Base-by-base conservation (phyloP, 2,888 invertebrate genomes). In the Rhagonycha lutea region DNA sequence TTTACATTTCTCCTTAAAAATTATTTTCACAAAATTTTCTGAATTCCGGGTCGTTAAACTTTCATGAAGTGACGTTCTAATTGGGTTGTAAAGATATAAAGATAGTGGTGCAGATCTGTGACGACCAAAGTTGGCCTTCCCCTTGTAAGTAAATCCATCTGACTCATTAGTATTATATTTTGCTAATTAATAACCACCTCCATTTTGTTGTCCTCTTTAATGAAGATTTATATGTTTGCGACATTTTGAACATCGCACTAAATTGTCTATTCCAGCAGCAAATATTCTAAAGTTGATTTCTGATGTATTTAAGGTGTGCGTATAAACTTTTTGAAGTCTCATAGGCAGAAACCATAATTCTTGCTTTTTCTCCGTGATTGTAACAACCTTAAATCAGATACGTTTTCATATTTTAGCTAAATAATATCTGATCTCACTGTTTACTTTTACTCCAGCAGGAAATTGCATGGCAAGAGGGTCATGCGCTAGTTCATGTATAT, bases 221-320 rank as follows among this genome's bases (percentile, higher is more conserved):
- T 18, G 1, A 18, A 18, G 2, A 18, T 18, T 18, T 18, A 18
- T 18, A 2, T 18, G 18, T 18, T 2, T 18, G 18, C 61, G 71
- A 24, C 93, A 94, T 24, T 89, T 90, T 0, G 91, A 92, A 14
- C 91, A 90, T 7, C 87, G 87, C 18, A 92, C 83, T 29, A 93
- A 84, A 26, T 89, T 89, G 0, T 90, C 88, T 12, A 91, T 88
- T 81, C 89, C 91, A 63, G 90, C 92, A 0, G 92, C 93, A 79
- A 92, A 91, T 74, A 95, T 92, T 81, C 94, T 90, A 83, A 91
- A 95, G 86, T 95, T 95, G 0, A 91, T 86, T 80, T 91, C 91
- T 14, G 88, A 86, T 0, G 90, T 82, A 67, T 87, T 89, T 7
- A 92, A 81, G 0, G 90, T 90, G 3, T 91, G 92, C 0, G 90